Evolutionary conservation across 2,113 vertebrate species (phyloP).

Genomic region (Dolichallabes microphthalmus): DNA sequence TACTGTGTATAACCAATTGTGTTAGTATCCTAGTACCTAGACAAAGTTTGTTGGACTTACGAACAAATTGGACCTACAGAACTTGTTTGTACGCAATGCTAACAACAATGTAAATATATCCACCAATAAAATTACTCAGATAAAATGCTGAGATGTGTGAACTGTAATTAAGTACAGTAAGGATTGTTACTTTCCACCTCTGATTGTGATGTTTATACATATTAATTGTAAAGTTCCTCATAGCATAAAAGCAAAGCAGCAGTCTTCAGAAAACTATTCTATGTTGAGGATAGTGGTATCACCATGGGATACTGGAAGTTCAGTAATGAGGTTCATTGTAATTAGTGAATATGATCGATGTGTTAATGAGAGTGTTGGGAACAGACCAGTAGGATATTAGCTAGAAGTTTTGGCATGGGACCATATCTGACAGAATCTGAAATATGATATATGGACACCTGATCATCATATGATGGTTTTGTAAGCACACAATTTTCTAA

Average conservation of each 20-base stretch:
- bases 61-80: too few species aligned
- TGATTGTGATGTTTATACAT: neutral
- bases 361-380: neutral
- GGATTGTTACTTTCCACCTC: too few species aligned
- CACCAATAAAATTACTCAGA: too few species aligned
- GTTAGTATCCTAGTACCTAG: too few species aligned
- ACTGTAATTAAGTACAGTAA: too few species aligned
- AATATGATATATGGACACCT: neutral
- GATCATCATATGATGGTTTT: neutral
- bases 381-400: neutral
- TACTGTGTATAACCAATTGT: too few species aligned
- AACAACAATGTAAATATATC: too few species aligned
- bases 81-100: too few species aligned
- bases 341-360: slow-evolving; percentile 4
- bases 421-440: neutral
- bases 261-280: neutral
- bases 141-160: too few species aligned
- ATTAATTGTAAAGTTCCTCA: neutral
- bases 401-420: neutral
- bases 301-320: neutral
- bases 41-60: too few species aligned
- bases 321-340: slow-evolving; percentile 18
- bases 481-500: neutral
- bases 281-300: neutral
- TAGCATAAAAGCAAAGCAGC: neutral